phyloP scores from a whole-genome alignment of 2,797 vertebrate species.

The Fistularia commersonii region DNA sequence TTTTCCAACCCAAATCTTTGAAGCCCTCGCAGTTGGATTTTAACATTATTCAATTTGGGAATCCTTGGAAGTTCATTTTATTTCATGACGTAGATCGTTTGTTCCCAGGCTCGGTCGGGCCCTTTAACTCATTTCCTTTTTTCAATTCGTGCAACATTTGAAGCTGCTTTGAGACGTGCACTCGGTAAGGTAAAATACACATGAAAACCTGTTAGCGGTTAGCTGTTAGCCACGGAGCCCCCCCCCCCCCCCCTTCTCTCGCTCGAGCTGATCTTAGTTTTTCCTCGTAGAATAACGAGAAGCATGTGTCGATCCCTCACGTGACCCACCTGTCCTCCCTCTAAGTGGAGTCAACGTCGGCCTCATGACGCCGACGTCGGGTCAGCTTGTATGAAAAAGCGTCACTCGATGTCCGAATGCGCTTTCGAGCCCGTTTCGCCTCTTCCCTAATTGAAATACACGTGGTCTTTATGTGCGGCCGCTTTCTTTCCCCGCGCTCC shows the following conservation, averaged over 20 bases:
- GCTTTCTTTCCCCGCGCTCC: too few relatives aligned
- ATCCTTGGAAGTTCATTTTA: conserved; percentile 38
- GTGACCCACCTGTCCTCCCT: conserved; percentile 87
- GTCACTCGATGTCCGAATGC: background rate
- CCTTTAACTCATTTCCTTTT: conserved; percentile 3
- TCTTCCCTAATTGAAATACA: too few relatives aligned
- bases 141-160: conserved; percentile 44
- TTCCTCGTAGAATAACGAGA: conserved; percentile 83
- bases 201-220: conserved; percentile 59
- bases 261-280: conserved; percentile 81
- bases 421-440: too few relatives aligned
- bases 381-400: conserved; percentile 40
- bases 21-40: conserved; percentile 22
- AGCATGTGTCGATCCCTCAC: conserved; percentile 85
- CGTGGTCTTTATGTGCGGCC: too few relatives aligned
- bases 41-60: conserved; percentile 19
- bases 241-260: conserved; percentile 49
- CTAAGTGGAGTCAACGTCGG: conserved; percentile 79
- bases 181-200: conserved; percentile 59
- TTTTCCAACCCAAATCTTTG: conserved; percentile 57
- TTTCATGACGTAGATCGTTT: conserved; percentile 50
- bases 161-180: conserved; percentile 49
- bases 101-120: conserved; percentile 6
- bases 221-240: conserved; percentile 50
- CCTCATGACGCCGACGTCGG: conserved; percentile 76